These are phyloP conservation scores for Stegostoma tigrinum DNA, from an alignment of 2,113 vertebrate species.

Conservation along the genomic window DNA sequence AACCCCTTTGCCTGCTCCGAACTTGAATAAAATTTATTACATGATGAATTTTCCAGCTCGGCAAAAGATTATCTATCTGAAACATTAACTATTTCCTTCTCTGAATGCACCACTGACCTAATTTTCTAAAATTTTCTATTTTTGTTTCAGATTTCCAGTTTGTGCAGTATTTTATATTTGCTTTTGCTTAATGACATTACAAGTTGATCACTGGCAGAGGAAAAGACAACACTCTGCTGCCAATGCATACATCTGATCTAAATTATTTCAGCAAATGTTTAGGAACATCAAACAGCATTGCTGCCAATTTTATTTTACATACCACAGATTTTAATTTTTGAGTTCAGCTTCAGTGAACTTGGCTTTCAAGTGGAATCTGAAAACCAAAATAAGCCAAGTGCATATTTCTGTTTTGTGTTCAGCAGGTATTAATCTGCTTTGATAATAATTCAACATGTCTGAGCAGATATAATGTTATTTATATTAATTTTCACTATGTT, in stretches of 20 bases:
- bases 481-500: background rate
- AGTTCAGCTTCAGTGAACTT: constrained; percentile 28
- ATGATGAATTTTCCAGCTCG: background rate
- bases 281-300: background rate
- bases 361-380: constrained; percentile 30
- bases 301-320: constrained; percentile 19
- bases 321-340: background rate
- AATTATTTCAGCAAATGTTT: constrained; percentile 9
- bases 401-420: background rate
- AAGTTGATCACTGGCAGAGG: background rate
- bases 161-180: background rate
- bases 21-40: too few relatives aligned
- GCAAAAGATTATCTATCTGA: background rate
- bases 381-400: constrained; percentile 20
- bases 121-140: background rate
- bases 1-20: too few relatives aligned
- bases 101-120: background rate
- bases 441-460: background rate
- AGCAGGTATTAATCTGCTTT: background rate
- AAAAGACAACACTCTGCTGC: background rate
- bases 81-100: background rate
- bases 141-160: background rate
- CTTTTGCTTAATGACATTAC: background rate
- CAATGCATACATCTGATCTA: background rate
- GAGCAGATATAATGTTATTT: background rate